Base-by-base conservation (phyloP, 2,888 invertebrate species). In the Subacronicta megacephala region DNA sequence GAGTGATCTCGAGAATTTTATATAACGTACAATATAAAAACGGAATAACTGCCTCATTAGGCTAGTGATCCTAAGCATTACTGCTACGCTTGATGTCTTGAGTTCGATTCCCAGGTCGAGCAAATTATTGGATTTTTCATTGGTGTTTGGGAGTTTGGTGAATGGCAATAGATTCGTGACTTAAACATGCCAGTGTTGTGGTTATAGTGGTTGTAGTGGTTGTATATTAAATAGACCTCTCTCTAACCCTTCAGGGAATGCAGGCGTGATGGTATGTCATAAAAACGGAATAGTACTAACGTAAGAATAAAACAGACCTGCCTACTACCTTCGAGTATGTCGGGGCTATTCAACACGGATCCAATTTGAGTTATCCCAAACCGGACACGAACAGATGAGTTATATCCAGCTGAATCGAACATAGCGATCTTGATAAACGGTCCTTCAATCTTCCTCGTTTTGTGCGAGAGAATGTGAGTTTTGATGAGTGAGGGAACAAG, bases 361-460 rank as follows among this genome's bases (percentile, higher is more conserved):
- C 57, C 72, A 77, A 82, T 80, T 78, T 72, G 77, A 80, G 82
- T 74, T 72, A 78, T 73, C 62, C 65, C 41, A 15, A 49, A 55
- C 49, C 57, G 62, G 57, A 46, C 16, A 53, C 43, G 54, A 50
- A 35, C 46, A 53, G 69, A 74, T 72, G 69, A 81, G 82, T 81
- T 75, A 78, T 81, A 81, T 78, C 70, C 62, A 43, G 55, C 47
- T 45, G 57, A 62, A 52, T 64, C 47, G 57, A 53, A 58, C 54
- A 56, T 47, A 40, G 43, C 51, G 36, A 63, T 63, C 60, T 63
- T 59, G 76, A 71, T 76, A 72, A 56, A 51, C 36, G 18, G 23
- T 50, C 9, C 50, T 42, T 52, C 45, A 52, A 53, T 62, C 33
- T 43, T 63, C 50, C 23, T 53, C 53, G 41, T 52, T 17, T 47